Base-by-base conservation (phyloP, 2,113 vertebrate species). In the Albula glossodonta region DNA sequence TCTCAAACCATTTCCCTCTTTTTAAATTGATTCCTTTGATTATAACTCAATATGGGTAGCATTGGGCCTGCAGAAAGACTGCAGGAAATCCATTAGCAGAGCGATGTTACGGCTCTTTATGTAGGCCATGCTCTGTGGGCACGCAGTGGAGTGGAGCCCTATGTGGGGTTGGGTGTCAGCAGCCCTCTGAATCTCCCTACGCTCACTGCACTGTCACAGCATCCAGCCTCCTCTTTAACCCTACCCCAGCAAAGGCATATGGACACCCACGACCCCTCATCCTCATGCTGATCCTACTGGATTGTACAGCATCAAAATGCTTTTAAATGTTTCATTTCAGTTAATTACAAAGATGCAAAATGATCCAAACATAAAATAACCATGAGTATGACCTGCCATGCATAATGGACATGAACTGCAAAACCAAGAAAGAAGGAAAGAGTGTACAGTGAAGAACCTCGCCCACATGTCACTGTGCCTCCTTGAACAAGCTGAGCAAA, bases 41-140 rank as follows among this genome's bases (percentile, higher is more conserved):
- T 66, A 63, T 81, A 56, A 87, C 7, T 49, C 25, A 3, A 78
- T 51, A 17, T 22, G n/a, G n/a, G 19, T 2, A 15, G 50, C 74
- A 86, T 22, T 70, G 81, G 66, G 22, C 60, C 70, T 80, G 85
- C 51, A 66, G 80, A 81, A 19, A 41, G 80, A 70, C 74, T 2
- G 25, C 8, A 4, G 60, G 81, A 82, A 57, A 66, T 2, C 60
- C 63, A 78, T 87, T 85, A 60, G 12, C 78, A 25, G 3, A 51
- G 78, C 82, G 80, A 80, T 86, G 77, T 8, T 66, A 82, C 11
- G n/a, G 63, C 53, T 41, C 51, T 48, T 66, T 50, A 78, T 50
- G 51, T 84, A 85, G 57, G 63, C 66, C 74, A 63, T 66, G 66
- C 53, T 84, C 31, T 50, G 22, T 63, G 66, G 83, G 87, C 66